A percentile compares a stretch with the other conserved stretches of the same genome.
These are phyloP conservation scores for Heliconius congener DNA, from an alignment of 1,140 invertebrate species.

Conservation along the genomic window DNA sequence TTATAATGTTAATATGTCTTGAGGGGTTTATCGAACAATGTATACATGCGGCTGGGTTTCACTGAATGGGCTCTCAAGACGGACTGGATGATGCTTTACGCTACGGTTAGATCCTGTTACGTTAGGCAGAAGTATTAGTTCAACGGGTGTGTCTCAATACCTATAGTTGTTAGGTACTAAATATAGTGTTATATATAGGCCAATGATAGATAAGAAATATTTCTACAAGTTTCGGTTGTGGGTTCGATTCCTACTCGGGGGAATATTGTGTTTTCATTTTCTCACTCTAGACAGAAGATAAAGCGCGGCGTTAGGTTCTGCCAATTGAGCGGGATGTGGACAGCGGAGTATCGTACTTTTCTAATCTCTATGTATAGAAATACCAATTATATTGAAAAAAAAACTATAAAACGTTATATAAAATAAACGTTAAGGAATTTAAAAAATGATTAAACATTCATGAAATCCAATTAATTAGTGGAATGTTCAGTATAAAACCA, in stretches of 20 bases:
- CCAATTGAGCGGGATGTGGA: too few relatives aligned
- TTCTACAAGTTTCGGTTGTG: too few relatives aligned
- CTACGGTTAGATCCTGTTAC: slow-evolving; percentile 4
- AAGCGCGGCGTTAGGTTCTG: too few relatives aligned
- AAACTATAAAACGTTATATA: too few relatives aligned
- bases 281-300: background rate
- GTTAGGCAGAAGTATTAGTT: slow-evolving; percentile 1
- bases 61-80: slow-evolving; percentile 6
- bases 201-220: background rate
- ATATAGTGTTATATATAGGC: background rate
- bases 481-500: too few relatives aligned
- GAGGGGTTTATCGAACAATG: background rate
- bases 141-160: background rate
- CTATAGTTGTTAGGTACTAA: background rate
- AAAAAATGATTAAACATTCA: too few relatives aligned
- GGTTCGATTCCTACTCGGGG: too few relatives aligned
- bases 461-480: too few relatives aligned
- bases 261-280: background rate
- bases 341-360: too few relatives aligned
- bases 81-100: background rate
- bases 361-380: too few relatives aligned
- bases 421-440: too few relatives aligned
- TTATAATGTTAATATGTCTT: background rate
- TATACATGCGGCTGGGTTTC: background rate
- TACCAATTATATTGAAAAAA: too few relatives aligned